Conservation (phyloP, 2,113 vertebrate species). For the Dolichallabes microphthalmus region DNA sequence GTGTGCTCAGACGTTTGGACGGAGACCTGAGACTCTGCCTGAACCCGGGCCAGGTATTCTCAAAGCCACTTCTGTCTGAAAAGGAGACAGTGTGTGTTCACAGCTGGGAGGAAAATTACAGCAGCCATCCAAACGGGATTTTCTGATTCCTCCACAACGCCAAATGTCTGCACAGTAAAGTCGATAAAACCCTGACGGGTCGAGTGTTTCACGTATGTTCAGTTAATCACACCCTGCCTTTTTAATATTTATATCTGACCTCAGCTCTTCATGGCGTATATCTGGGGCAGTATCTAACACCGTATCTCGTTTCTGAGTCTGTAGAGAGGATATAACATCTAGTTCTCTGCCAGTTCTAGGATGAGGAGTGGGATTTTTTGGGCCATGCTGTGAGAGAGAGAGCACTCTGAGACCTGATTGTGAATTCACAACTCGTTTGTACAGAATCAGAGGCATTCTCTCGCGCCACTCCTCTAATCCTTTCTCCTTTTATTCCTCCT, state of each 20-base stretch:
- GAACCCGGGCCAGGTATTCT: neutral
- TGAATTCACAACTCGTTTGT: neutral
- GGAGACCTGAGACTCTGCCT: neutral
- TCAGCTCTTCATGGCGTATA: too few relatives aligned
- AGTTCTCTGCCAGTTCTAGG: neutral
- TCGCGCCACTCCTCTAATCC: neutral
- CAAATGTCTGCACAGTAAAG: neutral
- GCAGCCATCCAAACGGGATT: neutral
- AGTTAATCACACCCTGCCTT: neutral
- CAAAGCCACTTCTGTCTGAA: neutral
- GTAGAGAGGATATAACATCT: neutral
- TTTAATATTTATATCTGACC: neutral
- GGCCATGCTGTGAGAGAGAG: neutral
- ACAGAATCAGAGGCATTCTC: neutral
- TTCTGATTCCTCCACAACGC: neutral
- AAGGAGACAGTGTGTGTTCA: conserved; percentile 4
- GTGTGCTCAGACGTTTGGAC: neutral
- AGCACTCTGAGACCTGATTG: neutral
- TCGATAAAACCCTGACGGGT: neutral
- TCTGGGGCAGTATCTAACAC: neutral
- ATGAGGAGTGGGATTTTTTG: neutral
- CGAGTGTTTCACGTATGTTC: neutral
- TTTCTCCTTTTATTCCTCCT: neutral
- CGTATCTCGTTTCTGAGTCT: neutral
- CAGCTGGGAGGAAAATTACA: conserved; percentile 7